Evolutionary conservation across 2,113 vertebrate species (phyloP), one percentile per base, ranked within the genome.

Genomic region (Dicerorhinus sumatrensis): DNA sequence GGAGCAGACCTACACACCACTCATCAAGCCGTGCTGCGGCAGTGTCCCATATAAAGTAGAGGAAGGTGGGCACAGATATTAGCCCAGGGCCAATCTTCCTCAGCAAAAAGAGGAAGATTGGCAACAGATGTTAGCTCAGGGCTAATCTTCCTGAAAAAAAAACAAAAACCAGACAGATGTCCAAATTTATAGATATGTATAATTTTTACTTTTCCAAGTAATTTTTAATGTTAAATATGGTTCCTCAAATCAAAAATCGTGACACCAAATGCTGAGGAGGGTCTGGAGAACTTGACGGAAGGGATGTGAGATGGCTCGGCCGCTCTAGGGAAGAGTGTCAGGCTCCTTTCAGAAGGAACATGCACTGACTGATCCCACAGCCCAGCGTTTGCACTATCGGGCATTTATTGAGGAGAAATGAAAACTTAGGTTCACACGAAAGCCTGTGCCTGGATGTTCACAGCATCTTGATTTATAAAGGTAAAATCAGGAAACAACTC

Each of bases 241-340:
- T 36, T 48, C 42, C 5, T 31, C 58, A 60, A 48, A 72, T 12
- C n/a, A 36, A 25, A 18, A 63, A 8, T 3, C 11, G 21, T 8
- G 46, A 2, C 8, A 17, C 0, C 0, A 1, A 8, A 4, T 23
- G 20, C n/a, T 21, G 14, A 6, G 0, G 1, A 0, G 5, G 4
- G 2, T n/a, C 3, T 46, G 39, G 18, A 39, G 87, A 31, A 80
- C 48, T 8, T 25, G 23, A 5, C 0, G 77, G 77, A 54, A 14
- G 51, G 51, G 51, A 54, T 14, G 51, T 54, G 51, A 54, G 51
- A 54, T 9, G 51, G 51, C 51, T 54, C 13, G 13, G 51, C 51
- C 14, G 51, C 51, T 5, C 65, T 10, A 14, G 21, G 33, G 20
- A 27, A 21, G 56, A 1, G 0, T 3, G 33, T 0, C 6, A 33